Conservation (phyloP, 1,140 invertebrate genomes). For the Drosophila kikkawai region DNA sequence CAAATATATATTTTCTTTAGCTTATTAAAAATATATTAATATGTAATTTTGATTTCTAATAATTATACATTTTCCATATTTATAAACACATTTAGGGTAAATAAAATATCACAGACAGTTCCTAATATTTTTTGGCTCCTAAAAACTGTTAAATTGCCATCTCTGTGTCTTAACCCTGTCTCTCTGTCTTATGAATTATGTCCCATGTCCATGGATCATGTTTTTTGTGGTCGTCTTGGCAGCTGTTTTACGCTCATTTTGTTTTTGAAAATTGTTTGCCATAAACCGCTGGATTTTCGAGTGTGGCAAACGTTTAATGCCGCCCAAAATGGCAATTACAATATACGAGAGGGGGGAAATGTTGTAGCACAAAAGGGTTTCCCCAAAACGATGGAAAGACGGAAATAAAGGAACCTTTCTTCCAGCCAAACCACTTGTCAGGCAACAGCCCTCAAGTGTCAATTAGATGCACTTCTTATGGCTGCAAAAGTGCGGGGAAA, state of each 20-base stretch:
- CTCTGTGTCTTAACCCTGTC: constrained; percentile 4
- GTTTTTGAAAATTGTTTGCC: constrained; percentile 68
- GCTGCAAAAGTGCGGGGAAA: constrained; percentile 25
- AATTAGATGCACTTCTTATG: constrained; percentile 80
- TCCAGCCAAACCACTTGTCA: constrained; percentile 57
- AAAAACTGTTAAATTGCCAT: not conserved
- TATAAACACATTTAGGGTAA: too few species aligned
- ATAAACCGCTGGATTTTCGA: constrained; percentile 59
- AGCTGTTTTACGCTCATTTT: constrained; percentile 75
- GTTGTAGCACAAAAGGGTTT: constrained; percentile 39
- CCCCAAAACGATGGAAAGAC: constrained; percentile 15
- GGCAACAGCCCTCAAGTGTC: constrained; percentile 70
- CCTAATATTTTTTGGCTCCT: too few species aligned
- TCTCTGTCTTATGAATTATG: constrained; percentile 66
- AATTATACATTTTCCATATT: too few species aligned
- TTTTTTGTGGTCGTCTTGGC: constrained; percentile 39
- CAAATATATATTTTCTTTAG: too few species aligned
- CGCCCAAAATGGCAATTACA: constrained; percentile 77
- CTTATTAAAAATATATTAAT: not conserved
- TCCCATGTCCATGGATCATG: constrained; percentile 26
- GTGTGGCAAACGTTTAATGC: constrained; percentile 74
- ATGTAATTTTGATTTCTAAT: too few species aligned
- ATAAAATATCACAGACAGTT: too few species aligned
- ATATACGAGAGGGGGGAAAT: constrained; percentile 38
- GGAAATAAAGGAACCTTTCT: constrained; percentile 57